Percentiles rank a stretch among this genome's conserved stretches.
Evolutionary conservation across 2,113 vertebrate species (phyloP).

Genomic region (Leptocoma aspasia): DNA sequence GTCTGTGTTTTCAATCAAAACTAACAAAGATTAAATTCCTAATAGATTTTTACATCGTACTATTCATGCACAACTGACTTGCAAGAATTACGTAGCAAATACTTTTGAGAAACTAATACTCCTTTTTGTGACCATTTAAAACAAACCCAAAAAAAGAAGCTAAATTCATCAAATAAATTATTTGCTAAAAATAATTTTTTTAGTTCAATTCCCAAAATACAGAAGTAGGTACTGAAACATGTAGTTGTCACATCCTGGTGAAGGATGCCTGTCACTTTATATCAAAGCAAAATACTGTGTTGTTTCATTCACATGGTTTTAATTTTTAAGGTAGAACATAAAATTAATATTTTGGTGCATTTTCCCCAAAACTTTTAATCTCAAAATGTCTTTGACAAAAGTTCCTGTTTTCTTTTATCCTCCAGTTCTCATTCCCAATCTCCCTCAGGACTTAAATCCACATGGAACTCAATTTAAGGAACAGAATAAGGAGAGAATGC

Average conservation of each 20-base stretch:
- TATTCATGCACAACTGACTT: background rate
- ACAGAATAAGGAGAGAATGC: background rate
- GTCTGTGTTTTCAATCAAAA: background rate
- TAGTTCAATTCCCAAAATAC: background rate
- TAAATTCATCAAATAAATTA: background rate
- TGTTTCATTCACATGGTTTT: background rate
- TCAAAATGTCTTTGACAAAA: background rate
- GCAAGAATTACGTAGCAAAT: background rate
- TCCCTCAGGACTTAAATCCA: background rate
- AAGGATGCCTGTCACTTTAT: conserved; percentile 15
- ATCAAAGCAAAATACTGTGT: background rate
- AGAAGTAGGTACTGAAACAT: background rate
- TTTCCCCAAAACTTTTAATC: background rate
- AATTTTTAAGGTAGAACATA: background rate
- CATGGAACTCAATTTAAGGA: background rate
- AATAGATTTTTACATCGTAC: background rate
- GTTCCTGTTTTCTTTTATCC: background rate
- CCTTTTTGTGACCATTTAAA: background rate
- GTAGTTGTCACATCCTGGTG: background rate
- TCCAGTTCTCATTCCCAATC: background rate
- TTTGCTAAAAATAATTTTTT: background rate
- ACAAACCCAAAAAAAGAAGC: background rate
- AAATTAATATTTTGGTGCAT: background rate
- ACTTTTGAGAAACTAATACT: background rate
- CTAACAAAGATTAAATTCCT: background rate